Conservation (phyloP, 2,888 invertebrate species). For the Vanessa cardui region DNA sequence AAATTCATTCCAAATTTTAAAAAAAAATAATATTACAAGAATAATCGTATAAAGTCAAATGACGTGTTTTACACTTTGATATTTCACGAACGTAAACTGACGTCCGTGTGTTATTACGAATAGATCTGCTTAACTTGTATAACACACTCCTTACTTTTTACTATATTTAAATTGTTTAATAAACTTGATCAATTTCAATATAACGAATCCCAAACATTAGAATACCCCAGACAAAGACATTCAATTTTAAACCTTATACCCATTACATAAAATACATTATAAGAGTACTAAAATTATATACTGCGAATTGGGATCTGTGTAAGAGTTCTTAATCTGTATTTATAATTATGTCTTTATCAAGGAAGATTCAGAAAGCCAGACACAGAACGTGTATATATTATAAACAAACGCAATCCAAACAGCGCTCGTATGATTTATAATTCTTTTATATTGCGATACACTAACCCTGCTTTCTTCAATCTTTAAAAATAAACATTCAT, state of each 20-base stretch:
- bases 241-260: background rate
- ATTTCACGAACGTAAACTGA: no score
- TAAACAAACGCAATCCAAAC: constrained; percentile 21
- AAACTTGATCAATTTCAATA: constrained; percentile 17
- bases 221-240: background rate
- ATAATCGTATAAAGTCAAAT: no score
- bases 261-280: background rate
- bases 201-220: background rate
- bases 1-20: no score
- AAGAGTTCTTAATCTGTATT: constrained; percentile 25
- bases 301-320: no score
- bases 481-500: constrained; percentile 61
- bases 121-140: background rate
- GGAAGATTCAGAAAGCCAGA: constrained; percentile 19
- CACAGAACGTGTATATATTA: constrained; percentile 4
- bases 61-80: no score
- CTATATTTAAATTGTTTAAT: background rate
- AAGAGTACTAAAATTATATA: no score
- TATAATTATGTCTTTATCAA: constrained; percentile 27
- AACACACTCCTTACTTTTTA: background rate
- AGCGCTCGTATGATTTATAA: constrained; percentile 22
- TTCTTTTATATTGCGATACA: constrained; percentile 9
- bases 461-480: constrained; percentile 50
- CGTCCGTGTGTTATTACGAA: no score
- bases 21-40: no score